Evolutionary conservation across 2,113 vertebrate genomes (phyloP), one percentile per base, ranked within the genome.

Genomic region (Bungarus multicinctus): DNA sequence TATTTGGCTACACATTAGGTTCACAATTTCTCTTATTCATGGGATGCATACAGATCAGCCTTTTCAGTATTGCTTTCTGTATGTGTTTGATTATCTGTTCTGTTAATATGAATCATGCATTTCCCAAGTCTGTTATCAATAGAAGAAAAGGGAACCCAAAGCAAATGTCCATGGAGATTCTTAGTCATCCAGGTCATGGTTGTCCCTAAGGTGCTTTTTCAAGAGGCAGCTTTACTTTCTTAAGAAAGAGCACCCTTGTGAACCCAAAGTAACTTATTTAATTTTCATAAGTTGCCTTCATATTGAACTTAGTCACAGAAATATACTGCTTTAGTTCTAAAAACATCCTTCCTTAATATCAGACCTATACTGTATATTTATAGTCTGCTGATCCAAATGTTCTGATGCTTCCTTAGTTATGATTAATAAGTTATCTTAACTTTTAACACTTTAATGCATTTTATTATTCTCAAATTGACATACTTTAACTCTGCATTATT

Each of bases 41-140:
- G 93, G 0, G 39, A 91, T 91, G 54, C 60, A 93, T 94, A 88
- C 89, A 95, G 20, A 34, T 95, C 92, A 55, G 92, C 94, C 94
- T 91, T 47, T 85, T 95, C 88, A 91, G 89, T 92, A 34, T 89
- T 93, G 22, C 27, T 3, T 95, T 94, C 91, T 34, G 55, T 90
- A 94, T 45, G n/a, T 92, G 74, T 18, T 85, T 94, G 25, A 18
- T 93, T 89, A 18, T 47, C 52, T 47, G 47, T 89, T 85, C 58
- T 55, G 4, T 85, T 85, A 85, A 34, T 81, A 50, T 91, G 86
- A 69, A 89, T 57, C 87, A 39, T 14, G n/a, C 93, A 81, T 39
- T 55, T 89, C 20, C 53, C 39, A 45, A 90, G 43, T n/a, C 85
- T 10, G 87, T 94, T 8, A 45, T 53, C 53, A 47, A 1, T 69